Conservation (phyloP, 2,113 vertebrate species). For the Seriola aureovittata region DNA sequence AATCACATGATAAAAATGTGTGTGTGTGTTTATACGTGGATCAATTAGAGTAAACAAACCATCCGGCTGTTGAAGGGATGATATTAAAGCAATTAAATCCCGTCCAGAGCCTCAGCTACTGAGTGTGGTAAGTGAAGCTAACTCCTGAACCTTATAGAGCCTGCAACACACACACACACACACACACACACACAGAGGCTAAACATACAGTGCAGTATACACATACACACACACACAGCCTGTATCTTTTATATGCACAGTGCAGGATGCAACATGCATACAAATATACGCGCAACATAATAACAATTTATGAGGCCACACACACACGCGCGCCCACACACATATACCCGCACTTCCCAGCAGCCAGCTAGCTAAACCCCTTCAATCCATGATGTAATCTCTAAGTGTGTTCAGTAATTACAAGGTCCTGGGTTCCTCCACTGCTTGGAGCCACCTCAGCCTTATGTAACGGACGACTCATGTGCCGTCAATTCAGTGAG, state of each 20-base stretch:
- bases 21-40: conserved; percentile 21
- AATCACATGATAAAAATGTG: not conserved
- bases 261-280: not conserved
- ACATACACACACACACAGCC: not conserved
- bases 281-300: not conserved
- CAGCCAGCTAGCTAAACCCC: conserved; percentile 66
- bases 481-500: conserved; percentile 56
- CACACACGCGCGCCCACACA: conserved; percentile 14
- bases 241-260: not conserved
- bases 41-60: conserved; percentile 36
- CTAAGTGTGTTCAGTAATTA: conserved; percentile 80
- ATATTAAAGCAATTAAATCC: conserved; percentile 51
- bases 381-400: conserved; percentile 81
- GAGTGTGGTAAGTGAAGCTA: not conserved
- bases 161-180: not conserved
- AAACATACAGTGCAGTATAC: not conserved
- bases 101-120: not conserved
- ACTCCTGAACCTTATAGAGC: not conserved
- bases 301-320: conserved; percentile 16
- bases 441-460: conserved; percentile 68
- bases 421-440: conserved; percentile 68
- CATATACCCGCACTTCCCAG: conserved; percentile 38
- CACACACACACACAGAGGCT: not conserved
- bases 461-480: conserved; percentile 68
- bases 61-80: not conserved